These are phyloP conservation scores for Pseudobourletiella spinata DNA, from an alignment of 1,140 invertebrate species.

Conservation along the genomic window DNA sequence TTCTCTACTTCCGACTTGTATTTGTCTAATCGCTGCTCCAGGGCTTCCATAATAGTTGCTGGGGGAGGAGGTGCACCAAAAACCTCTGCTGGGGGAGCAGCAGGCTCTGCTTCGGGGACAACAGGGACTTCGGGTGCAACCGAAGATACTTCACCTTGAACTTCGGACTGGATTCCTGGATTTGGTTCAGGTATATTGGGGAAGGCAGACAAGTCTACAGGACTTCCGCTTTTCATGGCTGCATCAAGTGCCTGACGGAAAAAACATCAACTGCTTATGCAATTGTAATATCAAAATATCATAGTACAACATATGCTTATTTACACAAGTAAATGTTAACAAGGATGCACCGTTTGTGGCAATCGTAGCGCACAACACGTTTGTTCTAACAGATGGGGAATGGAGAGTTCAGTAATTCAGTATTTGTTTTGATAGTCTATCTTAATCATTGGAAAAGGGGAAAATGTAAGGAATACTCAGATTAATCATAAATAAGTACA, in stretches of 20 bases:
- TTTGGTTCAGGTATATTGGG: slow-evolving; percentile 55
- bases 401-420: no score
- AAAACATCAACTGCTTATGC: no score
- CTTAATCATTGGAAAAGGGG: no score
- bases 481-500: no score
- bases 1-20: slow-evolving; percentile 57
- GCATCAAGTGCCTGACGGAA: slow-evolving; percentile 34
- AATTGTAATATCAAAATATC: no score
- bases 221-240: slow-evolving; percentile 61
- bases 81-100: slow-evolving; percentile 17
- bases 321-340: no score
- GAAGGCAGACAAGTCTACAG: slow-evolving; percentile 73
- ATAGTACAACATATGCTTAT: no score
- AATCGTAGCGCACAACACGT: no score
- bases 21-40: slow-evolving; percentile 71
- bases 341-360: no score
- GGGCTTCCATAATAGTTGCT: slow-evolving; percentile 60
- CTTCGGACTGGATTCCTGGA: background rate
- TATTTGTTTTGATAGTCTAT: no score
- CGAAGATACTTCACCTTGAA: background rate
- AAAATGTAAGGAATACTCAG: no score
- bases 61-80: slow-evolving; percentile 44
- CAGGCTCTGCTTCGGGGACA: slow-evolving; percentile 4
- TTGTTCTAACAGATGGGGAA: no score
- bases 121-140: background rate